These are phyloP conservation scores for Venturia canescens DNA, from an alignment of 1,140 invertebrate species.

Conservation along the genomic window DNA sequence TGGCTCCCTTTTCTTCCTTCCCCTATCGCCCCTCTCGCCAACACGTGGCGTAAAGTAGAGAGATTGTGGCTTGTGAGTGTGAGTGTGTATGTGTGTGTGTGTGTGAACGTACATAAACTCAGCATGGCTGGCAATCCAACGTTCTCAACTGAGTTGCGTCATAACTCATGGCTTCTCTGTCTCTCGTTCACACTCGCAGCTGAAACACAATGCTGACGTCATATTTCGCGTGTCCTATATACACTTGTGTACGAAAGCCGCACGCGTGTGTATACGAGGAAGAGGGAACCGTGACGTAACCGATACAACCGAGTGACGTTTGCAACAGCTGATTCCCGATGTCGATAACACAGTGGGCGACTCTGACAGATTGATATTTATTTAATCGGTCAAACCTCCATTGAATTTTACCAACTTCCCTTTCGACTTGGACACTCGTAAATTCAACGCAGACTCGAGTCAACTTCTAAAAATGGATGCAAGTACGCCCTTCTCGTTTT, in stretches of 20 bases:
- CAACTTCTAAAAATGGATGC: background rate
- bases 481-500: background rate
- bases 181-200: background rate
- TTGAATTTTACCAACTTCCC: background rate
- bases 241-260: background rate
- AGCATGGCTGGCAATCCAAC: constrained; percentile 72
- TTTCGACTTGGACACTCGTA: background rate
- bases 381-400: background rate
- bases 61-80: background rate
- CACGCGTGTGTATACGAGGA: background rate
- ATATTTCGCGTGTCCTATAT: constrained; percentile 50
- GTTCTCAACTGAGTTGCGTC: constrained; percentile 52
- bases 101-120: constrained; percentile 46
- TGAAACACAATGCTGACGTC: constrained; percentile 65
- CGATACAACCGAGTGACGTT: background rate
- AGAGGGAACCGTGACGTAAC: background rate
- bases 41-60: constrained; percentile 23
- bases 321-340: background rate
- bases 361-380: constrained; percentile 3
- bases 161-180: constrained; percentile 38
- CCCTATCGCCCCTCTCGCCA: constrained; percentile 63
- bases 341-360: background rate
- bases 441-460: background rate
- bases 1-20: constrained; percentile 78
- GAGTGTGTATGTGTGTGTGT: background rate